Evolutionary conservation across 2,797 vertebrate genomes (phyloP).

Genomic region (Hemitrygon akajei): DNA sequence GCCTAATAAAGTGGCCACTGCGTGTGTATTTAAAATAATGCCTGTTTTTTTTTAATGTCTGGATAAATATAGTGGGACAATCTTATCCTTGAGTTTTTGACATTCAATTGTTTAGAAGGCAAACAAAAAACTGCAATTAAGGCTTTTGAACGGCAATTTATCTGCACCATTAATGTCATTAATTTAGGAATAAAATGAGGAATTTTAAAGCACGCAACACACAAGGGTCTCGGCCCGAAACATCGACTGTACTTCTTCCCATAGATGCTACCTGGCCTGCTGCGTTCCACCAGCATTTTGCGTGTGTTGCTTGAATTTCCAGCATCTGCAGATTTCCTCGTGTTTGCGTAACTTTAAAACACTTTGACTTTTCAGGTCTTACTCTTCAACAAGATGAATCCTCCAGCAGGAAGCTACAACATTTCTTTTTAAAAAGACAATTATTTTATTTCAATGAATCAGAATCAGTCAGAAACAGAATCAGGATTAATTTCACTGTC

Average conservation of each 20-base stretch:
- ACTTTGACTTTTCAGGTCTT: not conserved
- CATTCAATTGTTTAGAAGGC: not conserved
- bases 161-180: not conserved
- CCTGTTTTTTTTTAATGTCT: not conserved
- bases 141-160: not conserved
- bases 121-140: not conserved
- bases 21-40: not conserved
- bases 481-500: too few species aligned
- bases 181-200: not conserved
- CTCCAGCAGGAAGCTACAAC: not conserved
- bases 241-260: too few species aligned
- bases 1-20: too few species aligned
- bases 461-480: too few species aligned
- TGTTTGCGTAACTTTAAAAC: too few species aligned
- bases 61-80: not conserved
- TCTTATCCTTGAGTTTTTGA: not conserved
- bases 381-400: not conserved
- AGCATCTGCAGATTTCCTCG: too few species aligned
- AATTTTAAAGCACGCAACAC: too few species aligned
- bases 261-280: too few species aligned
- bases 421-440: not conserved
- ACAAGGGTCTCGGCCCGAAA: too few species aligned
- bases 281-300: too few species aligned
- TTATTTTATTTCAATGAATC: not conserved
- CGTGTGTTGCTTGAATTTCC: too few species aligned